phyloP scores from a whole-genome alignment of 2,888 invertebrate species.

The Phengaris alcon region DNA sequence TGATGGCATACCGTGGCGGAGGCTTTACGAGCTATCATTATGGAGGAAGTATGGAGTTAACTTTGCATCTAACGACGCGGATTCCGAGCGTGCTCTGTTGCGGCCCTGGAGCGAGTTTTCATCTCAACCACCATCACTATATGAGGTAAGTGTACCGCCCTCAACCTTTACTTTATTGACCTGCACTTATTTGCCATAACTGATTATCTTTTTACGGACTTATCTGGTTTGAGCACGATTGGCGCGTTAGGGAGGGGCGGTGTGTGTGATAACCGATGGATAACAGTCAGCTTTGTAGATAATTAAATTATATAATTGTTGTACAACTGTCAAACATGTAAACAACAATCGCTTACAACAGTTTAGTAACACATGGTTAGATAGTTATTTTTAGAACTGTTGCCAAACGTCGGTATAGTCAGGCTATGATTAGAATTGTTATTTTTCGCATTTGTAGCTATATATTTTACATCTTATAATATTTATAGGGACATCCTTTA shows the following conservation, averaged over 20 bases:
- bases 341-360: slow-evolving; percentile 12
- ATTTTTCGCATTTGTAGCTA: neutral
- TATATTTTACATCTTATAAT: neutral
- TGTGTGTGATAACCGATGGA: slow-evolving; percentile 39
- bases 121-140: slow-evolving; percentile 55
- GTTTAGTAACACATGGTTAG: slow-evolving; percentile 31
- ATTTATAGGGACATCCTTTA: too few species aligned
- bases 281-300: slow-evolving; percentile 42
- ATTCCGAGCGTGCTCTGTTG: slow-evolving; percentile 63
- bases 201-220: slow-evolving; percentile 50
- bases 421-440: neutral
- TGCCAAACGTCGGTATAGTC: neutral
- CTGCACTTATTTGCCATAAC: slow-evolving; percentile 58
- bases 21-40: slow-evolving; percentile 77
- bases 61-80: slow-evolving; percentile 66
- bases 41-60: slow-evolving; percentile 75
- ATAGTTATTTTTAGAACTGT: slow-evolving; percentile 3
- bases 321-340: slow-evolving; percentile 30
- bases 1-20: slow-evolving; percentile 75
- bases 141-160: slow-evolving; percentile 58
- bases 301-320: slow-evolving; percentile 41
- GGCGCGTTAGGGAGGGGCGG: slow-evolving; percentile 47
- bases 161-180: slow-evolving; percentile 47
- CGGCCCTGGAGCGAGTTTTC: slow-evolving; percentile 67
- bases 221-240: slow-evolving; percentile 48